Conservation (phyloP, 2,888 invertebrate species). For the Gasteruption jaculator region DNA sequence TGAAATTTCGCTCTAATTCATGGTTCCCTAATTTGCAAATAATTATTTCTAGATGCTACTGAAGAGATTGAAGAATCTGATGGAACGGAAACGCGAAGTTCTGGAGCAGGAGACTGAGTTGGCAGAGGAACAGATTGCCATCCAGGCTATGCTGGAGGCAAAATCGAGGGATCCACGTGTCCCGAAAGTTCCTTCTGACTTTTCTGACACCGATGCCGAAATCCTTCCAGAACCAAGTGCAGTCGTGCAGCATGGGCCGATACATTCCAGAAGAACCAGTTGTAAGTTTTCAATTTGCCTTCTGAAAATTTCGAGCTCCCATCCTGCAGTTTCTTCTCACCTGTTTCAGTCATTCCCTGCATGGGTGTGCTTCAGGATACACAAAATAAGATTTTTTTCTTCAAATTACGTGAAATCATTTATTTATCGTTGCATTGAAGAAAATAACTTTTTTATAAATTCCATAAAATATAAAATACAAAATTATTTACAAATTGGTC, state of each 20-base stretch:
- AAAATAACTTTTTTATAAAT: too few species aligned
- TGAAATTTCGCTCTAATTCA: too few species aligned
- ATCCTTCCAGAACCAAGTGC: slow-evolving; percentile 39
- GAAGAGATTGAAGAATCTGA: slow-evolving; percentile 34
- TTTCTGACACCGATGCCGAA: slow-evolving; percentile 32
- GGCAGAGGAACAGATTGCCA: slow-evolving; percentile 35
- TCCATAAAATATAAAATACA: too few species aligned
- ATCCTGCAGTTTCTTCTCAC: too few species aligned
- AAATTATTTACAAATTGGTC: too few species aligned
- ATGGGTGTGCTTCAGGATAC: too few species aligned
- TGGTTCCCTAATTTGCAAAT: neutral
- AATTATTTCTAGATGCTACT: slow-evolving; percentile 27
- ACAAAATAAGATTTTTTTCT: too few species aligned
- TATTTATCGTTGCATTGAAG: too few species aligned
- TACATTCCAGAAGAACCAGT: slow-evolving; percentile 36
- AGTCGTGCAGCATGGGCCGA: slow-evolving; percentile 29
- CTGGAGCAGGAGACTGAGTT: slow-evolving; percentile 37
- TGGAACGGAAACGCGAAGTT: slow-evolving; percentile 32
- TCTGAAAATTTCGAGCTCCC: too few species aligned
- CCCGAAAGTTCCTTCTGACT: slow-evolving; percentile 21
- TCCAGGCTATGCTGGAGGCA: slow-evolving; percentile 35
- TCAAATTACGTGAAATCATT: too few species aligned
- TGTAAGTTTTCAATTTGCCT: slow-evolving; percentile 33
- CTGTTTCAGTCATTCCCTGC: too few species aligned
- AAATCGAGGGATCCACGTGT: slow-evolving; percentile 28